Base-by-base conservation (phyloP, 2,797 vertebrate genomes). In the Lemur catta region DNA sequence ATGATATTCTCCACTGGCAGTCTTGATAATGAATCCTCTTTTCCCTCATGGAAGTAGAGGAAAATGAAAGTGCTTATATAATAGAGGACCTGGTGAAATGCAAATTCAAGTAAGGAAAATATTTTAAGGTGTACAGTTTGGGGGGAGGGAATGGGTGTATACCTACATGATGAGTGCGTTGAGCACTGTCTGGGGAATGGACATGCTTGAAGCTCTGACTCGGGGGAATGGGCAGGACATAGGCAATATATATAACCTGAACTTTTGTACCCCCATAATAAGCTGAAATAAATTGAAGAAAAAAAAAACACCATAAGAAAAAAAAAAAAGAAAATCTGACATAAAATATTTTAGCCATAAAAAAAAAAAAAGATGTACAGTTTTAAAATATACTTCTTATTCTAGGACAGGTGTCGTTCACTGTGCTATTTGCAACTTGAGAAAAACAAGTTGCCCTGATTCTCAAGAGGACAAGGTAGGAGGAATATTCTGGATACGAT, bases 361-460 rank as follows among this genome's bases (percentile, higher is more conserved):
- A 38, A 38, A 38, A 38, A 38, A 38, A 38, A 38, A 38, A 43
- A 43, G 7, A 9, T 43, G 2, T 43, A 43, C 9, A 33, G 10
- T 72, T 97, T 91, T n/a, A 69, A 92, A 92, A 81, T 4, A 57
- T 2, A 65, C 10, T 88, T 93, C 14, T 79, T 87, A 46, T 85
- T 86, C 30, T 81, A 89, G 55, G 38, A 89, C 14, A 48, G 18
- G 63, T 74, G 13, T 28, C 35, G 93, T 80, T 89, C 35, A 81
- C 33, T 91, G 71, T 22, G 20, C 7, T 50, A 79, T 74, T 93
- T 84, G 38, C 88, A 96, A 71, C 82, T 12, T 82, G 79, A 84
- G 94, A 38, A 84, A 92, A 97, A 96, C 71, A 80, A 95, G 97
- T 57, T 81, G 3, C 75, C 96, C 95, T 96, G 89, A 95, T 96